Base-by-base conservation (phyloP, 1,140 invertebrate species). In the Dolichoris vasculosae region DNA sequence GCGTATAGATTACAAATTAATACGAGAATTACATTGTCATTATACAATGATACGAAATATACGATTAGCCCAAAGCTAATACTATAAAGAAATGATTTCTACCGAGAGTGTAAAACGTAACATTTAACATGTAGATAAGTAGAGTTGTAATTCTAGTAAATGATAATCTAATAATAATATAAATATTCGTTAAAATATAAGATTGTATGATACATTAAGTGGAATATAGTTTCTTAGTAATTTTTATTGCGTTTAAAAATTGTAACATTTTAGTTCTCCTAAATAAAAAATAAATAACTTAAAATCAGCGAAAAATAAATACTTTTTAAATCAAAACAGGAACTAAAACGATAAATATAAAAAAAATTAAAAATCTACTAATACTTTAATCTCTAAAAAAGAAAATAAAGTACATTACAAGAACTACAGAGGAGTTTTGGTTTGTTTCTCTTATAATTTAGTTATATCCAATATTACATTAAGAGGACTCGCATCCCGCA, bases 1-100 rank as follows among this genome's bases (percentile, higher is more conserved):
- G 23, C 43, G 9, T 75, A 1, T 75, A 75, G 71, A 75, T 75
- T 75, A 75, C 7, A 75, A 46, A 75, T 46, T 75, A 75, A 46
- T 75, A 48, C 26, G 69, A 75, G 71, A 48, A 75, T 46, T 26
- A 75, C 23, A 46, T 46, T 26, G 43, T 43, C 43, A 48, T 35
- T 55, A 55, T 32, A n/a, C 75, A 77, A 51, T 55, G 38, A 51
- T 51, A 35, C 3, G 30, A 32, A 77, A 35, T 77, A 35, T 51
- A 51, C 23, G 75, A 51, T 77, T 77, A 77, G 43, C 13, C 46
- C 23, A 51, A 6, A 20, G 20, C 30, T 51, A 32, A 35, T 51
- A 51, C 9, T 35, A 1, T 8, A 51, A 48, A 55, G 51, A 77
- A 48, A n/a, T 48, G 11, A 55, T 77, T 77, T 77, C 75, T 51